These are phyloP conservation scores for Danio rerio DNA, from an alignment of 2,113 vertebrate genomes.

Conservation along the genomic window GRCz12tu NC_133195.1:47650001-47650500, in stretches of 20 bases:
- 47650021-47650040: too few species aligned
- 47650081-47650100: too few species aligned
- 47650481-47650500: constrained; percentile 4
- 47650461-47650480: not conserved
- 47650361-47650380: not conserved
- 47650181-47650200: too few species aligned
- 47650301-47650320: not conserved
- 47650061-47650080: too few species aligned
- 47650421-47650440: not conserved
- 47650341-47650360: not conserved
- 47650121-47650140: too few species aligned
- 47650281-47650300: not conserved
- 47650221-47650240: not conserved
- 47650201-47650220: not conserved
- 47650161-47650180: too few species aligned
- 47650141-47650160: too few species aligned
- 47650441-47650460: not conserved
- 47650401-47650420: not conserved
- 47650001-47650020: too few species aligned
- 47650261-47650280: not conserved
- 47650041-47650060: too few species aligned
- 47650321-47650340: not conserved
- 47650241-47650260: not conserved
- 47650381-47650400: not conserved
- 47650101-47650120: too few species aligned